Evolutionary conservation across 2,888 invertebrate genomes (phyloP).

Genomic region (Cosmia pyralina): DNA sequence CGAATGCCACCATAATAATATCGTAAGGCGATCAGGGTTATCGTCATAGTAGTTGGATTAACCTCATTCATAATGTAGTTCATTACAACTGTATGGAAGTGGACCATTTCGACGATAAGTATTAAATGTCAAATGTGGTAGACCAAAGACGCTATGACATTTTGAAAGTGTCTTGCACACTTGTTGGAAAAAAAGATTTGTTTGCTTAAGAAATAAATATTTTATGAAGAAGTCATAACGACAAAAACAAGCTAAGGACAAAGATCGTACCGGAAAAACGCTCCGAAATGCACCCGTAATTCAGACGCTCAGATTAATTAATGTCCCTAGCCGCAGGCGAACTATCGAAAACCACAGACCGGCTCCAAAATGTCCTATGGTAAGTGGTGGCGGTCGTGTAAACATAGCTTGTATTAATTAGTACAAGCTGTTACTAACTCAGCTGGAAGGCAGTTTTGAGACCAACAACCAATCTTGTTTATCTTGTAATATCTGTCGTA

Average conservation of each 20-base stretch:
- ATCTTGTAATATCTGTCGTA: slow-evolving; percentile 8
- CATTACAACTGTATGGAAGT: slow-evolving; percentile 55
- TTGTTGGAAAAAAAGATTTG: neutral
- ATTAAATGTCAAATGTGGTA: slow-evolving; percentile 55
- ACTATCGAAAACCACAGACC: slow-evolving; percentile 20
- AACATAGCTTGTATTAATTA: slow-evolving; percentile 31
- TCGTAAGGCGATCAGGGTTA: slow-evolving; percentile 32
- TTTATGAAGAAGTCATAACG: neutral
- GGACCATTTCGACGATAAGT: slow-evolving; percentile 38
- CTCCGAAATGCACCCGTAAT: neutral
- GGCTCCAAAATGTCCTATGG: slow-evolving; percentile 25
- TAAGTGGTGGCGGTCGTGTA: slow-evolving; percentile 21
- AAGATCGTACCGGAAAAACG: no score
- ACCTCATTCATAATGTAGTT: slow-evolving; percentile 49
- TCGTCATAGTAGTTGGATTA: slow-evolving; percentile 56
- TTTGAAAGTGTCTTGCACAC: slow-evolving; percentile 32
- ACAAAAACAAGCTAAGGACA: neutral
- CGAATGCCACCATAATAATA: slow-evolving; percentile 25
- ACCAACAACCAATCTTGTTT: slow-evolving; percentile 16
- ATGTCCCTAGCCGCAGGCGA: neutral
- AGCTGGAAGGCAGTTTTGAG: slow-evolving; percentile 22
- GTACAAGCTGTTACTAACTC: slow-evolving; percentile 20
- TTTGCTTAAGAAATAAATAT: neutral
- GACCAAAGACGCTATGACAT: slow-evolving; percentile 22
- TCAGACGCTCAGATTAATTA: neutral